Evolutionary conservation across 2,888 invertebrate genomes (phyloP).

Genomic region (Opisthograptis luteolata): DNA sequence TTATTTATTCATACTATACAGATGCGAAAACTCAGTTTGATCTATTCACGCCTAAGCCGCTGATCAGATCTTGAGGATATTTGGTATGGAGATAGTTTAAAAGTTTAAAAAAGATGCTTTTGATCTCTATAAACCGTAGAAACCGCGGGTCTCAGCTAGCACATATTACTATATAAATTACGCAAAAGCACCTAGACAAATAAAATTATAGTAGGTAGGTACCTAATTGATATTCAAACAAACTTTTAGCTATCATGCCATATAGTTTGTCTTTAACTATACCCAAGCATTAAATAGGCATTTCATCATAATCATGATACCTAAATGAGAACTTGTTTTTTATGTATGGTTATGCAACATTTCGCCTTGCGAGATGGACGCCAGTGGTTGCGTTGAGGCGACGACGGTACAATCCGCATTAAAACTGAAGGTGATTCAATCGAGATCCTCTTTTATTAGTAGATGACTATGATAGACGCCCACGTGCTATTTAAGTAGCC

Average conservation of each 20-base stretch:
- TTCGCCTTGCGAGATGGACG: slow-evolving; percentile 47
- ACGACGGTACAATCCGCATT: slow-evolving; percentile 51
- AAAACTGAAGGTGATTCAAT: slow-evolving; percentile 63
- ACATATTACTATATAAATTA: no score
- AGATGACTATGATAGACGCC: slow-evolving; percentile 65
- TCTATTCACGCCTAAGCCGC: no score
- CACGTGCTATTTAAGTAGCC: slow-evolving; percentile 49
- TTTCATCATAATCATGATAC: slow-evolving; percentile 19
- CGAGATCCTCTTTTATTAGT: slow-evolving; percentile 62
- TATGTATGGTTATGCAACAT: slow-evolving; percentile 32
- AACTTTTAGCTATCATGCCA: neutral
- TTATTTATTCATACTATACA: no score
- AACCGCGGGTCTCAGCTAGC: no score
- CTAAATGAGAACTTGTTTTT: slow-evolving; percentile 19
- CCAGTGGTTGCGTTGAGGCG: slow-evolving; percentile 37
- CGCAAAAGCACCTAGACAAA: no score
- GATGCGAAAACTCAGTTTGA: no score
- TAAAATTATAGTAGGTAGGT: no score
- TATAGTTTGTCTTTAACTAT: neutral
- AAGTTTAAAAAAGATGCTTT: no score
- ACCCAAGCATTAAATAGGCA: slow-evolving; percentile 3
- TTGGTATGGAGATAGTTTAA: no score
- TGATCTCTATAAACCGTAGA: no score
- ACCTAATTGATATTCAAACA: no score
- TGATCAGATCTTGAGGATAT: no score